Percentiles rank a stretch among this genome's conserved stretches.
phyloP scores from a whole-genome alignment of 2,797 vertebrate genomes.

The Mus minutoides region DNA sequence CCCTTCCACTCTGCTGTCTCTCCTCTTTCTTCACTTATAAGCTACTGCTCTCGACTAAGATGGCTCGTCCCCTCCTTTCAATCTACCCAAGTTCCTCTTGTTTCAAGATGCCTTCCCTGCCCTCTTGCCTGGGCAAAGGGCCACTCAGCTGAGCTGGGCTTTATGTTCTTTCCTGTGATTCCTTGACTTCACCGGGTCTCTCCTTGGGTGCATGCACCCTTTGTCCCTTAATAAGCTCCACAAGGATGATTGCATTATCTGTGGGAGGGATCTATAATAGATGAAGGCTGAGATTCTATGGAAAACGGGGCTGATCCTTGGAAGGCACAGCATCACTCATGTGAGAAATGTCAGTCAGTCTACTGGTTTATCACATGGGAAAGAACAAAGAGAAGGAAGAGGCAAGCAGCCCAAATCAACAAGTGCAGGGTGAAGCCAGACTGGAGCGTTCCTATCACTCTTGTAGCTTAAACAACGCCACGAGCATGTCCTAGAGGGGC shows the following conservation, averaged over 20 bases:
- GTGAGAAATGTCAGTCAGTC: background rate
- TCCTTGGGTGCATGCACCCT: background rate
- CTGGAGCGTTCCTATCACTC: background rate
- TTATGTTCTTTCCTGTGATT: background rate
- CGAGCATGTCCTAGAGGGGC: background rate
- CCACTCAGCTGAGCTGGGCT: background rate
- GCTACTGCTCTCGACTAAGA: background rate
- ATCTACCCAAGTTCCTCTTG: background rate
- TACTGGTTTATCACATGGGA: background rate
- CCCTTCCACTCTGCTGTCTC: background rate
- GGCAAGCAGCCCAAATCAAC: background rate
- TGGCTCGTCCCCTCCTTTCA: background rate
- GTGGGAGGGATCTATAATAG: background rate
- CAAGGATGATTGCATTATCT: background rate
- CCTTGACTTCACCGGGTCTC: background rate
- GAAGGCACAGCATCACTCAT: background rate
- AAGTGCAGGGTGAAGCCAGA: background rate
- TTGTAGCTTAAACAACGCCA: background rate
- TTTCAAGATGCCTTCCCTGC: background rate
- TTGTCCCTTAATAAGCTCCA: background rate
- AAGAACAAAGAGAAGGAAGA: background rate
- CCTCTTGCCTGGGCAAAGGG: background rate
- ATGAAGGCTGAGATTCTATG: background rate
- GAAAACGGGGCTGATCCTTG: background rate
- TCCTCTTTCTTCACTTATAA: accelerated